Conservation (phyloP, 2,113 vertebrate genomes). For the Chunga burmeisteri region DNA sequence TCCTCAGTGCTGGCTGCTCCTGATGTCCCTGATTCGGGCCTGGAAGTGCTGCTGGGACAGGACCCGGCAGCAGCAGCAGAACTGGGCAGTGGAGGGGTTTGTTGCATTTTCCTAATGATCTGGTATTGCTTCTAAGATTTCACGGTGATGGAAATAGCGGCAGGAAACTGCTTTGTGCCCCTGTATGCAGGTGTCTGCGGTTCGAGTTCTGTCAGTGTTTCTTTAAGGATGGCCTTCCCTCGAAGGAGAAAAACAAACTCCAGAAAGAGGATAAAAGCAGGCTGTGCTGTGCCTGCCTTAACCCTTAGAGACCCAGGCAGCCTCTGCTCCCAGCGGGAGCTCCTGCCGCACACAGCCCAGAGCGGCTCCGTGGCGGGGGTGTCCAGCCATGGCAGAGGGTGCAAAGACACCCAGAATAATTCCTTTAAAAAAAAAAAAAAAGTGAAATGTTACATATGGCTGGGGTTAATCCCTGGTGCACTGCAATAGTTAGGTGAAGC, state of each 20-base stretch:
- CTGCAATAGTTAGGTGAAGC: neutral
- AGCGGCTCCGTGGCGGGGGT: neutral
- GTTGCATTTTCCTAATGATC: neutral
- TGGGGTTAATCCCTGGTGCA: neutral
- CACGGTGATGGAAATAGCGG: neutral
- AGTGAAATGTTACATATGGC: neutral
- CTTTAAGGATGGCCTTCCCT: conserved; percentile 2
- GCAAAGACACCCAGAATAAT: neutral
- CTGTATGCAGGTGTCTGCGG: neutral
- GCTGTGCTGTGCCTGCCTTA: neutral
- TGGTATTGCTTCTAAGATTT: neutral
- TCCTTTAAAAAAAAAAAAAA: neutral
- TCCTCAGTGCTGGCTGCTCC: neutral
- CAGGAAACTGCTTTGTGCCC: neutral
- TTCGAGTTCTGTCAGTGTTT: neutral
- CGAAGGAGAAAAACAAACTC: neutral
- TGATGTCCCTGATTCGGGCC: accelerated
- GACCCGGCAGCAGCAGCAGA: neutral
- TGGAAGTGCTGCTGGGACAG: neutral
- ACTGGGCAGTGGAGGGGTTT: neutral
- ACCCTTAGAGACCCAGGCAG: neutral
- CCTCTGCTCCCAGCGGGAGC: neutral
- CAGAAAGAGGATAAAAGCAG: neutral
- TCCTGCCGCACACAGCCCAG: neutral
- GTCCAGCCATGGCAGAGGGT: neutral